Evolutionary conservation across 1,140 invertebrate species (phyloP).

Genomic region (Aphaenogaster floridana): DNA sequence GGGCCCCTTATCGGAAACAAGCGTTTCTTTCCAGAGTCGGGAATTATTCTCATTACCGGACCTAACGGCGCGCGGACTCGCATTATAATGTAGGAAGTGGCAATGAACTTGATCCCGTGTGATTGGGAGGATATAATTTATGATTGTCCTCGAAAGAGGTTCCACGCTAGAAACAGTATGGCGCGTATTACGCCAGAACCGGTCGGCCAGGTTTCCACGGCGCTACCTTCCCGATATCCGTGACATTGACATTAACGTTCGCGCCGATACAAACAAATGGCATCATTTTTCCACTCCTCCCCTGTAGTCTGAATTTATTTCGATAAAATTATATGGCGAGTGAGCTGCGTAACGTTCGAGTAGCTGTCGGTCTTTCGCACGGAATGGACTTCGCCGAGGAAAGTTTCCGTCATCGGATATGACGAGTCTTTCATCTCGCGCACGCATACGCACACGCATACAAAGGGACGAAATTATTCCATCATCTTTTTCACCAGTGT

Average conservation of each 20-base stretch:
- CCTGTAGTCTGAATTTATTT: constrained; percentile 4
- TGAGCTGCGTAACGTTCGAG: background rate
- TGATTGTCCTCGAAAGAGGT: constrained; percentile 69
- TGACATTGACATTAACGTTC: constrained; percentile 70
- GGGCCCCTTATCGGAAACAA: constrained; percentile 48
- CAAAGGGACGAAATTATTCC: constrained; percentile 45
- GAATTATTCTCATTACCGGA: constrained; percentile 61
- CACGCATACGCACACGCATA: background rate
- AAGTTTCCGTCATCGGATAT: constrained; percentile 6
- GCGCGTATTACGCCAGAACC: constrained; percentile 70
- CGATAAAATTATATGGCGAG: background rate
- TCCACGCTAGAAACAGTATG: constrained; percentile 9
- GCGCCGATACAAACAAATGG: background rate
- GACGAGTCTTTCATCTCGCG: constrained; percentile 28
- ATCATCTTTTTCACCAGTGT: constrained; percentile 50
- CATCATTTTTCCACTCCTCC: constrained; percentile 38
- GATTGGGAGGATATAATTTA: constrained; percentile 71
- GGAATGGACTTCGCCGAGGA: background rate
- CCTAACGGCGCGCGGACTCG: constrained; percentile 49
- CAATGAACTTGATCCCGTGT: constrained; percentile 66
- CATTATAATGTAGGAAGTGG: constrained; percentile 55
- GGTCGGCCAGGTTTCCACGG: constrained; percentile 62
- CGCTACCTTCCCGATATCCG: constrained; percentile 54
- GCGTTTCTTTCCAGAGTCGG: constrained; percentile 34
- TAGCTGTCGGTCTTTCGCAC: background rate